Conservation (phyloP, 2,797 vertebrate species). For the Girardinus metallicus region DNA sequence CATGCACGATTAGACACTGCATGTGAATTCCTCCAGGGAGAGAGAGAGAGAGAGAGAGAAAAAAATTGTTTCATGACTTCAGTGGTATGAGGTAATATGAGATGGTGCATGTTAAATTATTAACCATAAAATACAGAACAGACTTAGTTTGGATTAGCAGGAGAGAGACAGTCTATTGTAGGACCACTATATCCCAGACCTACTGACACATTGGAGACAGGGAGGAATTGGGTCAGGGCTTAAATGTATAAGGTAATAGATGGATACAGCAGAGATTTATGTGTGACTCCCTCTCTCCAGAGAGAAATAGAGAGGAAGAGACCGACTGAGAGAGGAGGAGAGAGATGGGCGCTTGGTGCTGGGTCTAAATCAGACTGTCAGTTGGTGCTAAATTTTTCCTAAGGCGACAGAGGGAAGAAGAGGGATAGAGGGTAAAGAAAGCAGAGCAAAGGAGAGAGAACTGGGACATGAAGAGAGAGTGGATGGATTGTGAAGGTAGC, state of each 20-base stretch:
- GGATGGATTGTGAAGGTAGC: constrained; percentile 54
- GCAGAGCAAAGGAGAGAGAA: constrained; percentile 50
- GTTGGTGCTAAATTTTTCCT: constrained; percentile 69
- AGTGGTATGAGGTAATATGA: constrained; percentile 60
- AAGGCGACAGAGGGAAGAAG: constrained; percentile 53
- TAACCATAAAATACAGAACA: constrained; percentile 60
- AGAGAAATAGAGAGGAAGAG: constrained; percentile 57
- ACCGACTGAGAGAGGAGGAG: constrained; percentile 50
- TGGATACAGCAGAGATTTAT: constrained; percentile 74
- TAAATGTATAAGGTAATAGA: constrained; percentile 71
- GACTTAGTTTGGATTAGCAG: constrained; percentile 51
- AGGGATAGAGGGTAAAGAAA: constrained; percentile 35
- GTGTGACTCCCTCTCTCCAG: constrained; percentile 65
- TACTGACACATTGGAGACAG: constrained; percentile 71
- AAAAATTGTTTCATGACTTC: constrained; percentile 55
- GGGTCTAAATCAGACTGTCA: constrained; percentile 76
- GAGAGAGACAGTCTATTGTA: constrained; percentile 36
- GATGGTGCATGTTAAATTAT: constrained; percentile 56
- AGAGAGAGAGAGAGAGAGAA: neutral
- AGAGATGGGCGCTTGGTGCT: constrained; percentile 70
- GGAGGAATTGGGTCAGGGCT: constrained; percentile 73
- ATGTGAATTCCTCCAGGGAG: constrained; percentile 23
- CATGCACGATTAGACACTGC: constrained; percentile 15
- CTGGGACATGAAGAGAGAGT: constrained; percentile 60
- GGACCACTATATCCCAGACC: constrained; percentile 66